Base-by-base conservation (phyloP, 2,888 invertebrate species). In the Himalopsyche kuldschensis region DNA sequence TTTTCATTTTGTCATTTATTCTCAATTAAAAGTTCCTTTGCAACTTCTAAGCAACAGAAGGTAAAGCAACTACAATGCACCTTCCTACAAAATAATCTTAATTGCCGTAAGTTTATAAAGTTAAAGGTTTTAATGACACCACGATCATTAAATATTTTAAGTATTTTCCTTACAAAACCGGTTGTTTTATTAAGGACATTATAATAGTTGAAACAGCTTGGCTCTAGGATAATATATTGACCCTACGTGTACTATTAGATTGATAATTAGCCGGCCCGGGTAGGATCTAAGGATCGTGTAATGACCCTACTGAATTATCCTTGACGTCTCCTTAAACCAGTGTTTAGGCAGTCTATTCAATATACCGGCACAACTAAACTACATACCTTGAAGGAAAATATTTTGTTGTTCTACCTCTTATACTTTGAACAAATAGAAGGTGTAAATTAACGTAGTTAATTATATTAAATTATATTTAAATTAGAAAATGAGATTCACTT, bases 261-360 rank as follows among this genome's bases (percentile, higher is more conserved):
- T 55, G 55, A 55, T 55, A 55, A 55, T 55, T 55, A 55, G 82
- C 32, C 55, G 69, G 78, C 77, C 63, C 78, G 35, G 82, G 75
- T 47, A 69, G 81, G 82, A 76, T 77, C 82, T 48, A 20, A 78
- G 78, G 82, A 78, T 48, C 82, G 69, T 82, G 78, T 82, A 82
- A 82, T 82, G 82, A 55, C 82, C 78, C 24, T 55, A 76, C 76
- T 82, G 78, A 82, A 82, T 82, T 82, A 82, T 82, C 47, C 78
- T n/a, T 41, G 20, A 46, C 69, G 17, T 48, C 47, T 48, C 41
- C 78, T 55, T 55, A 55, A 55, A 20, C 55, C 55, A 55, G 20
- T 55, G 55, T 55, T 20, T 55, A 55, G 24, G 24, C 55, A 55
- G 55, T 55, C 55, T 55, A 55, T 55, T 55, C 55, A 55, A 55